A percentile compares a stretch with the other conserved stretches of the same genome.
phyloP scores from a whole-genome alignment of 2,113 vertebrate genomes.

The Sinocyclocheilus rhinocerous region DNA sequence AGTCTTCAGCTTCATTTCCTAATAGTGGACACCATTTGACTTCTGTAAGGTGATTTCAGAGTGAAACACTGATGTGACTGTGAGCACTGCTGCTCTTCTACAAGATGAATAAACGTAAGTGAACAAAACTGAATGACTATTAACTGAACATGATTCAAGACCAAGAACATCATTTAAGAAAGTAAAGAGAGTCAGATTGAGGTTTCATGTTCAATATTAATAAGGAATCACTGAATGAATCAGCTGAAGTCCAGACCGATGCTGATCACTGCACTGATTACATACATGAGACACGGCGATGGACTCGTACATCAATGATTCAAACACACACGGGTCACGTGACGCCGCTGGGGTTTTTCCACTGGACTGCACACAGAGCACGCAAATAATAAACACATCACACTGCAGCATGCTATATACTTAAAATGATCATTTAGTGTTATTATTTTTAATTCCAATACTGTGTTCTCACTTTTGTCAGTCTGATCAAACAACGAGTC shows the following conservation, averaged over 20 bases:
- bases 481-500: too few relatives aligned
- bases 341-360: too few relatives aligned
- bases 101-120: not conserved
- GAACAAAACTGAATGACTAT: not conserved
- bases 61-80: too few relatives aligned
- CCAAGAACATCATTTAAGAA: not conserved
- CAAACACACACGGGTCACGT: not conserved
- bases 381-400: not conserved
- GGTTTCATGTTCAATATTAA: not conserved
- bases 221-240: too few relatives aligned
- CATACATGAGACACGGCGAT: not conserved
- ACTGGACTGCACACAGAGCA: too few relatives aligned
- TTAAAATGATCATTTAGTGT: not conserved
- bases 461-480: not conserved
- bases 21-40: too few relatives aligned
- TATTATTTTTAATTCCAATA: not conserved
- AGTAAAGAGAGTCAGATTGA: not conserved
- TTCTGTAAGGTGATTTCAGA: too few relatives aligned
- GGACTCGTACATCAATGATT: not conserved
- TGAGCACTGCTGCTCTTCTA: too few relatives aligned
- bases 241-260: too few relatives aligned
- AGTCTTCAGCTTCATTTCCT: too few relatives aligned
- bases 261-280: not conserved
- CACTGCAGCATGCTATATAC: not conserved
- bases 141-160: not conserved